Base-by-base conservation (phyloP, 2,888 invertebrate species). In the Nemapogon koenigi region DNA sequence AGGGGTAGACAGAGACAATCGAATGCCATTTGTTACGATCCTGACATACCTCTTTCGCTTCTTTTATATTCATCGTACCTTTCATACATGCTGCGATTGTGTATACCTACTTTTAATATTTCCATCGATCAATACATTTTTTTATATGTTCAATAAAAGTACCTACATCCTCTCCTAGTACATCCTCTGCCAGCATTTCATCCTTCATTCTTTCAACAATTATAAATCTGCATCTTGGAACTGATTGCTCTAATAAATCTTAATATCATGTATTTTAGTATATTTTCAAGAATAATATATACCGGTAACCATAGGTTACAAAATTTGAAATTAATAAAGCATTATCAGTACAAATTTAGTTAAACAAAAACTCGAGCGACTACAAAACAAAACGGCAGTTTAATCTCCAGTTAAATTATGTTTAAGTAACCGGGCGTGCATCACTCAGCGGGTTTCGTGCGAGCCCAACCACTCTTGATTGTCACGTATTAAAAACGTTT, bases 401-500 rank as follows among this genome's bases (percentile, higher is more conserved):
- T 31, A 35, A 35, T 16, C 35, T 35, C 10, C 11, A 28, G 27
- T 28, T 28, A 37, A 30, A 37, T 16, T 22, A 17, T 14, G 13
- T 31, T 30, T 33, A 46, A 46, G 26, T 26, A 14, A 42, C 45
- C 43, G 44, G 39, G 38, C 42, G 43, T 43, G 40, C 31, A 11
- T 35, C 17, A 17, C 19, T 30, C 30, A 28, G 25, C 16, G 11
- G 40, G 29, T 36, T 43, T 40, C 42, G 47, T 47, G 37, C 42
- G 45, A 46, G 27, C 15, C 29, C 25, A 29, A 27, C 39, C 38
- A 41, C 41, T 31, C 33, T 46, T 41, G 57, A 66, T 67, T 64
- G 63, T 63, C 62, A 62, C 67, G 57, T 62, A 62, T 60, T 52
- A 56, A 59, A 67, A 70, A 54, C 65, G 65, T 76, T 41, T 76